Base-by-base conservation (phyloP, 2,113 vertebrate genomes). In the Furnarius figulus region DNA sequence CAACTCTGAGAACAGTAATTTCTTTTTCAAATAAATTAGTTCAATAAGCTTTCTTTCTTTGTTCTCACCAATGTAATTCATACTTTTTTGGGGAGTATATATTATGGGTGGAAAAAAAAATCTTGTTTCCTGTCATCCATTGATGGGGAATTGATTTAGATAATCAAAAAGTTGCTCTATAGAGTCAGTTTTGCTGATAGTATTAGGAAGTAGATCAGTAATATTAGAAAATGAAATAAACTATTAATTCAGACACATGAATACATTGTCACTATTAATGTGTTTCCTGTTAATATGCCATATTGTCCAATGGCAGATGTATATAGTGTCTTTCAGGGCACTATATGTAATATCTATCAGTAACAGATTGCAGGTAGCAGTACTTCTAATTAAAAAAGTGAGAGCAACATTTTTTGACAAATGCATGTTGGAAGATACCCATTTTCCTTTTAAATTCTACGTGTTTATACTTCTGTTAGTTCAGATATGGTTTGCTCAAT, bases 371-470 rank as follows among this genome's bases (percentile, higher is more conserved):
- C 61, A 94, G 75, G 67, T 72, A 93, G 59, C 66, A 76, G 12
- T 65, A 22, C 30, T 95, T 46, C 35, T 93, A 89, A 85, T 92
- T 93, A 92, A 94, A 95, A 95, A 14, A 94, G 8, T 50, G 30
- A 66, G 37, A 88, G 37, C 65, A 92, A 93, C 42, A 4, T 40
- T 80, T 81, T 85, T 76, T 75, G 3, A 78, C 13, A 72, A 85
- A 77, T 61, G 3, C 4, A 17, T 78, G 8, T 46, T 58, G 22
- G 13, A 33, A 84, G 7, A 71, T 80, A 65, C 24, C 22, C 33
- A 67, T 83, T 63, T 86, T 84, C 27, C 14, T 28, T 20, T 70
- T 61, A 76, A 46, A 49, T 30, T 90, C 3, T 79, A 8, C n/a
- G 27, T 84, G 17, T 21, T 80, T 88, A 61, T 40, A 18, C 4